Base-by-base conservation (phyloP, 2,888 invertebrate genomes). In the Tridacna crocea region DNA sequence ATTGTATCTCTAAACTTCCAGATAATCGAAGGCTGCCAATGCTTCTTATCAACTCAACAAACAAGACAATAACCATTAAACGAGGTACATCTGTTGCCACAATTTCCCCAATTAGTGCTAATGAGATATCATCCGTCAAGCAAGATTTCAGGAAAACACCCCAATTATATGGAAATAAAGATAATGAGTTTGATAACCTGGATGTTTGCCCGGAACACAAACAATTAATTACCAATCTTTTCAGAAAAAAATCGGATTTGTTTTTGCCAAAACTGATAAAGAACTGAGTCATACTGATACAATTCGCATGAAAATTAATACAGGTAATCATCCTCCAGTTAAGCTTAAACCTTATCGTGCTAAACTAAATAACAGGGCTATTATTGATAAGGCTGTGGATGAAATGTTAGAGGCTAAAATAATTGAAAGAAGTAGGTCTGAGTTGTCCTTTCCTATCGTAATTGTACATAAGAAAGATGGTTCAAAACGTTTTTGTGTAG, bases 371-470 rank as follows among this genome's bases (percentile, higher is more conserved):
- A 36, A 36, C 36, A 4, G 36, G 36, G 36, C 36, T 36, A 36
- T 36, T 4, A 36, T 36, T 36, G 8, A 36, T 36, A 72, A 75
- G 26, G 75, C 79, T 46, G 47, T 80, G 2, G 48, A 68, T 60
- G 79, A 80, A 27, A 80, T 75, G 79, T 46, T 79, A 47, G 75
- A 79, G 22, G 60, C 78, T n/a, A 66, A 66, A 19, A 66, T 66
- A 17, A 36, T 66, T 19, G 4, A 36, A n/a, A 66, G 66, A 36
- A 66, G 66, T 36, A 15, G 46, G 66, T 66, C 36, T 3, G 46
- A 66, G 12, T 66, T 47, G 66, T 66, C 26, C 1, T 66, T 66
- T 66, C n/a, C n/a, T n/a, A n/a, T n/a, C n/a, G n/a, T n/a, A n/a
- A n/a, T n/a, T n/a, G n/a, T 36, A 8, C 36, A 66, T 66, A 36